Evolutionary conservation across 2,888 invertebrate genomes (phyloP).

Genomic region (Brenthis hecate): DNA sequence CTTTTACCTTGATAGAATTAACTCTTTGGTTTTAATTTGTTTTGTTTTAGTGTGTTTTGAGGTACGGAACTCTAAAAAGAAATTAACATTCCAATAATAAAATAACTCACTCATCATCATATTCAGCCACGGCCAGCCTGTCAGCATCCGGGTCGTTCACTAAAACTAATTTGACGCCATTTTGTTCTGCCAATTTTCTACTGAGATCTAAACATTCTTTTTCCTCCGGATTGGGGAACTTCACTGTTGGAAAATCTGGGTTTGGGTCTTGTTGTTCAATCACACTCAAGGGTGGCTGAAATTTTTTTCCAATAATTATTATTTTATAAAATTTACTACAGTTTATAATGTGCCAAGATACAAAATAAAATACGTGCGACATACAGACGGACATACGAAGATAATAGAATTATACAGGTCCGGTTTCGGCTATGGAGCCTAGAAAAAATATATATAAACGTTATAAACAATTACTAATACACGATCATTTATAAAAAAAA

Average conservation of each 20-base stretch:
- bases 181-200: slow-evolving; percentile 88
- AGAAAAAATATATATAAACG: no score
- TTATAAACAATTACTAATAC: no score
- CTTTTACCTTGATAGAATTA: no score
- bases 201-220: slow-evolving; percentile 89
- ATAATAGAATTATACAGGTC: no score
- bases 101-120: slow-evolving; percentile 80
- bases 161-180: slow-evolving; percentile 88
- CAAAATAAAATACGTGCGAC: no score
- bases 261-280: slow-evolving; percentile 92
- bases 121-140: slow-evolving; percentile 95
- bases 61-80: neutral
- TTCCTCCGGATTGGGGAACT: slow-evolving; percentile 99
- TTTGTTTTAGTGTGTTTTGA: neutral
- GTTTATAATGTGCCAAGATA: no score
- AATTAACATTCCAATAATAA: slow-evolving; percentile 5
- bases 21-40: no score
- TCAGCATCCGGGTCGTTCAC: slow-evolving; percentile 99
- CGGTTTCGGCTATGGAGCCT: no score
- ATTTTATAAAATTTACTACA: no score
- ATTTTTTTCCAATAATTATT: neutral
- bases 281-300: slow-evolving; percentile 85
- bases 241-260: slow-evolving; percentile 98
- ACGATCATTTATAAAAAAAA: no score
- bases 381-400: no score